Evolutionary conservation across 2,797 vertebrate species (phyloP).

Genomic region (Crotalus adamanteus): DNA sequence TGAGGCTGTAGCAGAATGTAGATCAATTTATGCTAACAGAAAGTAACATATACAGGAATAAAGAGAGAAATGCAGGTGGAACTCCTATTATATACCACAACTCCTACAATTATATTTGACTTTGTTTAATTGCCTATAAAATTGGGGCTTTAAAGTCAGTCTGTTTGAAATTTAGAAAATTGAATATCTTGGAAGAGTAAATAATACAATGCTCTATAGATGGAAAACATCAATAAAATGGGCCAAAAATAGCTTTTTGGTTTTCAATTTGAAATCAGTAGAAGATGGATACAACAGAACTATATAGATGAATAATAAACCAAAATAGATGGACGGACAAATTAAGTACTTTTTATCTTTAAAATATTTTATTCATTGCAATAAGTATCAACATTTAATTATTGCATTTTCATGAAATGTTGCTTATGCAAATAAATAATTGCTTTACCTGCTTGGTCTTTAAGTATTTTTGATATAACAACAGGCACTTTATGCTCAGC

Average conservation of each 20-base stretch:
- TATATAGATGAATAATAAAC: background rate
- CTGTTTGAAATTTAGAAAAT: background rate
- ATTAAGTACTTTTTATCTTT: background rate
- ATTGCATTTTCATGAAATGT: background rate
- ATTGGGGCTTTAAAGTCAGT: background rate
- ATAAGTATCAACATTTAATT: background rate
- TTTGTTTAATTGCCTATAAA: background rate
- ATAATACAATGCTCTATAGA: background rate
- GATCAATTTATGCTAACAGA: background rate
- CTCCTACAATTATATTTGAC: background rate
- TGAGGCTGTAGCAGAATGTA: background rate
- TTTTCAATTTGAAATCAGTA: background rate
- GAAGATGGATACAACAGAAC: background rate
- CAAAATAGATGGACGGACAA: background rate
- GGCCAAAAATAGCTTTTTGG: background rate
- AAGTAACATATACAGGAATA: background rate
- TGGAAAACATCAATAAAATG: background rate
- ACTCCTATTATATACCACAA: too few relatives aligned
- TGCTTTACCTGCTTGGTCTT: slow-evolving; percentile 91
- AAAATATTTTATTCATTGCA: background rate
- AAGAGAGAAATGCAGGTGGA: background rate
- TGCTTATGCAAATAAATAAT: slow-evolving; percentile 3
- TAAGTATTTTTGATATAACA: slow-evolving; percentile 95
- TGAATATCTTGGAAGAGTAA: background rate
- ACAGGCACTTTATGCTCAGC: slow-evolving; percentile 92